Evolutionary conservation across 2,888 invertebrate genomes (phyloP), one percentile per base, ranked within the genome.

Genomic region (Plebejus anna): DNA sequence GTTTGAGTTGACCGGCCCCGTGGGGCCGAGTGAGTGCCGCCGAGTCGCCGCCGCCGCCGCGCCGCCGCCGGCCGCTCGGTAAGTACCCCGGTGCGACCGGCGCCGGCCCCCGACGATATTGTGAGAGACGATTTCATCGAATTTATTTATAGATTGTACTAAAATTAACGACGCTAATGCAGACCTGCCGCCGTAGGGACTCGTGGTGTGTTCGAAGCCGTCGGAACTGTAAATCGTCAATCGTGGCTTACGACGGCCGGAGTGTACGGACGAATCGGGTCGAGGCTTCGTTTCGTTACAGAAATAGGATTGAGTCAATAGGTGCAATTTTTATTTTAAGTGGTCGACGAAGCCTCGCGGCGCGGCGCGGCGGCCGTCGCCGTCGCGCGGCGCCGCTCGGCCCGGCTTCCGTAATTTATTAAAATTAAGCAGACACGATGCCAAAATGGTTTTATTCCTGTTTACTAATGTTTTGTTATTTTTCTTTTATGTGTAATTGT

Each of bases 381-480:
- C 79, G 76, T 70, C 80, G 79, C 76, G 79, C 79, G 80, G 78
- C 78, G 66, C 77, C 79, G 81, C 77, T 59, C 75, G 75, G 79
- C 77, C 78, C 81, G 80, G 77, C 76, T 80, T 83, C 79, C 80
- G 81, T 90, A 91, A 90, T 89, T 85, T 88, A 84, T 86, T 87
- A 87, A 88, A 90, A 89, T 87, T 87, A 90, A 90, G 90, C 91
- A 91, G 90, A 92, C 91, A 89, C 92, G 92, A 92, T 92, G 93
- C 93, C 93, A 93, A 93, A 93, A 92, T 92, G 92, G 92, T 93
- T 92, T 90, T 90, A 92, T 92, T 91, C 92, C 92, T 91, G 91
- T 92, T 92, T 92, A 92, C 90, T 89, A 89, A 92, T 91, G 90
- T 92, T 93, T 91, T 92, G 90, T 93, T 92, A 88, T 90, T 91